A percentile compares a stretch with the other conserved stretches of the same genome.
These are phyloP conservation scores for Zaprionus capensis DNA, from an alignment of 1,140 invertebrate species.

Conservation along the genomic window DNA sequence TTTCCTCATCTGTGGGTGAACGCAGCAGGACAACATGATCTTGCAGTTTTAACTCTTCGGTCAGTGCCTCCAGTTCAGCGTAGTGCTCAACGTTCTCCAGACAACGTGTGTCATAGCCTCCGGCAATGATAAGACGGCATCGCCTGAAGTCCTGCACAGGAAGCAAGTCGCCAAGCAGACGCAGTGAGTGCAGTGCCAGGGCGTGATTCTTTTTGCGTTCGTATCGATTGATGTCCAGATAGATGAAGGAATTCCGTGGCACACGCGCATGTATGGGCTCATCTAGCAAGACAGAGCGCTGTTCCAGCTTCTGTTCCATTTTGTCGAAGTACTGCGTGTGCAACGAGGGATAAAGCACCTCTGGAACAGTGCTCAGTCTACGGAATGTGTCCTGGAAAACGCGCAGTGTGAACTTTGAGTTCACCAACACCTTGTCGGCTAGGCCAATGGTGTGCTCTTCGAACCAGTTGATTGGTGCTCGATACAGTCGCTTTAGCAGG, in stretches of 20 bases:
- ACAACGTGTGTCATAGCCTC: conserved; percentile 97
- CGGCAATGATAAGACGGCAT: conserved; percentile 96
- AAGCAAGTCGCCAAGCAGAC: conserved; percentile 87
- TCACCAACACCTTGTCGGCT: conserved; percentile 96
- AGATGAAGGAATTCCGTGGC: conserved; percentile 87
- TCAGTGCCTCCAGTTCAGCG: conserved; percentile 87
- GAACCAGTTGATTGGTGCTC: conserved; percentile 94
- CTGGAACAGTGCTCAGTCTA: conserved; percentile 88
- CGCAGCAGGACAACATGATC: conserved; percentile 93
- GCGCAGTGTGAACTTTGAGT: conserved; percentile 95
- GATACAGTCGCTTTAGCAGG: conserved; percentile 91
- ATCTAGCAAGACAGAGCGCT: conserved; percentile 59
- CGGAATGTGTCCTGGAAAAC: conserved; percentile 95
- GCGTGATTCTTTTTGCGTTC: conserved; percentile 98
- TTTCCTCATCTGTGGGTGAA: conserved; percentile 94
- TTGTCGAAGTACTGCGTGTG: conserved; percentile 92
- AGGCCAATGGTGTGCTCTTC: conserved; percentile 95
- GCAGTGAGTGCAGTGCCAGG: conserved; percentile 92
- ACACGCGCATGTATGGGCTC: conserved; percentile 62
- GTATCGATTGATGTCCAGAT: conserved; percentile 98
- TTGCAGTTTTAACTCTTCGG: conserved; percentile 87
- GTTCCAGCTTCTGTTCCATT: conserved; percentile 67
- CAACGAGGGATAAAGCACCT: conserved; percentile 97
- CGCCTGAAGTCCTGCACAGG: conserved; percentile 86
- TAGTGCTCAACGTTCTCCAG: conserved; percentile 96